A percentile compares a stretch with the other conserved stretches of the same genome.
These are phyloP conservation scores for Struthio camelus DNA, from an alignment of 2,113 vertebrate genomes.

Conservation along the genomic window DNA sequence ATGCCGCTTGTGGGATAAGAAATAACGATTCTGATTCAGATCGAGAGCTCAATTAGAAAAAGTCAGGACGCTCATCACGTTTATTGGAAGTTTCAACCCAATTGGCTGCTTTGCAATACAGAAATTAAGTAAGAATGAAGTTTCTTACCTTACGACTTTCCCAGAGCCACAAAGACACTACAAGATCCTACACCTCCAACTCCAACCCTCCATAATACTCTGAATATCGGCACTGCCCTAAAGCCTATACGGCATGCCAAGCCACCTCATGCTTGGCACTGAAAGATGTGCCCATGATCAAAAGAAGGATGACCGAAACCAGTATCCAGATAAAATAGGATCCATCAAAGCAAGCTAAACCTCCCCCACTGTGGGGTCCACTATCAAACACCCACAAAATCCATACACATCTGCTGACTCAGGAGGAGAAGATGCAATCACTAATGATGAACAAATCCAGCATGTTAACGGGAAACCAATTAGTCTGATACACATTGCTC, in stretches of 20 bases:
- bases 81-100: neutral
- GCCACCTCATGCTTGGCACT: neutral
- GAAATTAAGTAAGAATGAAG: accelerated
- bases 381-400: neutral
- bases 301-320: neutral
- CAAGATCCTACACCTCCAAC: neutral
- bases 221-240: neutral
- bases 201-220: neutral
- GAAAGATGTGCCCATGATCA: neutral
- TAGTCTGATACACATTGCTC: neutral
- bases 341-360: neutral
- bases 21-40: neutral
- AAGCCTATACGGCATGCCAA: neutral
- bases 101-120: neutral
- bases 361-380: neutral
- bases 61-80: neutral
- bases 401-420: neutral
- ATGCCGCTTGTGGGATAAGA: neutral
- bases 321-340: neutral
- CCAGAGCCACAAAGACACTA: neutral
- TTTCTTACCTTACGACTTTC: neutral
- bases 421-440: neutral
- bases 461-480: neutral
- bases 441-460: neutral
- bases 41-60: neutral